Percentiles rank a stretch among this genome's conserved stretches.
Evolutionary conservation across 1,140 invertebrate species (phyloP).

Genomic region (Drosophila ananassae): DNA sequence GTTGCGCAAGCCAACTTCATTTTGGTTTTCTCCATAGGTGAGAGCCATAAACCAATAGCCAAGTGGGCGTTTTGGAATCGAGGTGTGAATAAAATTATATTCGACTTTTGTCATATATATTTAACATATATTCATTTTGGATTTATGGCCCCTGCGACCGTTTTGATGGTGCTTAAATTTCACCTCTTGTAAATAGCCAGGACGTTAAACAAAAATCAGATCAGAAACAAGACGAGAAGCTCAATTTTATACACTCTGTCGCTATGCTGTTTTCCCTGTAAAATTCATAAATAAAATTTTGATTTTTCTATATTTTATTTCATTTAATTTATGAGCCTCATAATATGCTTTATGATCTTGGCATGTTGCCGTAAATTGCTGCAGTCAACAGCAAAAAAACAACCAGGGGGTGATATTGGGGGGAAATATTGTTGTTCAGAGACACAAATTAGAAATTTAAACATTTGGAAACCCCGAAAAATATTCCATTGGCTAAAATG

Average conservation of each 20-base stretch:
- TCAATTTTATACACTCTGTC: slow-evolving; percentile 18
- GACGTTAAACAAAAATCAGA: slow-evolving; percentile 27
- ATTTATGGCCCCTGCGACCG: slow-evolving; percentile 20
- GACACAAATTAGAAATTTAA: slow-evolving; percentile 73
- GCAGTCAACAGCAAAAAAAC: slow-evolving; percentile 69
- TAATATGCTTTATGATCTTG: slow-evolving; percentile 81
- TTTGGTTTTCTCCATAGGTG: slow-evolving; percentile 57
- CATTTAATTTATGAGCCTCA: slow-evolving; percentile 75
- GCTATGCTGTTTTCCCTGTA: slow-evolving; percentile 23
- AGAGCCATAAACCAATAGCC: slow-evolving; percentile 61
- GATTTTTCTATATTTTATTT: slow-evolving; percentile 65
- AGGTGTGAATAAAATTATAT: slow-evolving; percentile 78
- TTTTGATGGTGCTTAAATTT: slow-evolving; percentile 50
- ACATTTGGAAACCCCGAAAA: slow-evolving; percentile 53
- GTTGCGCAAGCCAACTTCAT: slow-evolving; percentile 77
- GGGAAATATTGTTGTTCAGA: slow-evolving; percentile 45
- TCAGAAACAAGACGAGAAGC: background rate
- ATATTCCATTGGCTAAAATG: slow-evolving; percentile 67
- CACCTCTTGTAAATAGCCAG: slow-evolving; percentile 41
- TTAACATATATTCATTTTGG: slow-evolving; percentile 4
- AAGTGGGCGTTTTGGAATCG: slow-evolving; percentile 71
- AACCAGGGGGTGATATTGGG: background rate
- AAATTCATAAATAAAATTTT: slow-evolving; percentile 52
- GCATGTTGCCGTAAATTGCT: slow-evolving; percentile 80
- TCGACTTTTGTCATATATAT: slow-evolving; percentile 10